phyloP scores from a whole-genome alignment of 2,888 invertebrate genomes.

The Lithophane leautieri region DNA sequence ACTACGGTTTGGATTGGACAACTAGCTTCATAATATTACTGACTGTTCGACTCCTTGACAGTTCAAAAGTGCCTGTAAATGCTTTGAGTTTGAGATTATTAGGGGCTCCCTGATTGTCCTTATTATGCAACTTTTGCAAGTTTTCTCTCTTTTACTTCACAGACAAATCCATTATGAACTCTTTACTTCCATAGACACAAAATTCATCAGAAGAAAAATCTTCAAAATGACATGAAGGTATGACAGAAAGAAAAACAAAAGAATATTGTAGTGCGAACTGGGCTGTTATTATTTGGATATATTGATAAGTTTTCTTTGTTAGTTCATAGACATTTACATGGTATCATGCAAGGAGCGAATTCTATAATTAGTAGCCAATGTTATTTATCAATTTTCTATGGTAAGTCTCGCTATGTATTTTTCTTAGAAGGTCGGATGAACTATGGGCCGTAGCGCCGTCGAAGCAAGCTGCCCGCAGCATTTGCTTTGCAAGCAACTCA shows the following conservation, averaged over 20 bases:
- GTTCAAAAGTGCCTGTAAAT: too few species aligned
- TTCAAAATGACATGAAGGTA: conserved; percentile 57
- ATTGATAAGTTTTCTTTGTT: conserved; percentile 72
- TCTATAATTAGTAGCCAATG: conserved; percentile 81
- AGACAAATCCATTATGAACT: conserved; percentile 3
- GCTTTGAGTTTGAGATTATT: too few species aligned
- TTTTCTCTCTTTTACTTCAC: too few species aligned
- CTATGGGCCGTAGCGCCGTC: too few species aligned
- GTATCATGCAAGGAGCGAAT: conserved; percentile 76
- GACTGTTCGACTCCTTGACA: too few species aligned
- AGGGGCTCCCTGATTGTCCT: too few species aligned
- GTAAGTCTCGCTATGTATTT: conserved; percentile 70
- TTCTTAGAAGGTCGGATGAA: neutral
- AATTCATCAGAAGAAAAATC: conserved; percentile 45
- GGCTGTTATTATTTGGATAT: conserved; percentile 47
- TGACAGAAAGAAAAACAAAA: conserved; percentile 64
- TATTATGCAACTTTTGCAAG: too few species aligned
- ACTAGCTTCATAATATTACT: too few species aligned
- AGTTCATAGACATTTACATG: conserved; percentile 74
- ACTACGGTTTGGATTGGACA: too few species aligned
- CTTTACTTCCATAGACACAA: conserved; percentile 27
- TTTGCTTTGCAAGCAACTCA: neutral
- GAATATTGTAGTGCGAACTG: conserved; percentile 60
- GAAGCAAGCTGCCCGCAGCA: neutral
- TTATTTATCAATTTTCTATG: conserved; percentile 86